Percentiles rank a stretch among this genome's conserved stretches.
phyloP scores from a whole-genome alignment of 2,113 vertebrate genomes.

The Crotalus helleri region DNA sequence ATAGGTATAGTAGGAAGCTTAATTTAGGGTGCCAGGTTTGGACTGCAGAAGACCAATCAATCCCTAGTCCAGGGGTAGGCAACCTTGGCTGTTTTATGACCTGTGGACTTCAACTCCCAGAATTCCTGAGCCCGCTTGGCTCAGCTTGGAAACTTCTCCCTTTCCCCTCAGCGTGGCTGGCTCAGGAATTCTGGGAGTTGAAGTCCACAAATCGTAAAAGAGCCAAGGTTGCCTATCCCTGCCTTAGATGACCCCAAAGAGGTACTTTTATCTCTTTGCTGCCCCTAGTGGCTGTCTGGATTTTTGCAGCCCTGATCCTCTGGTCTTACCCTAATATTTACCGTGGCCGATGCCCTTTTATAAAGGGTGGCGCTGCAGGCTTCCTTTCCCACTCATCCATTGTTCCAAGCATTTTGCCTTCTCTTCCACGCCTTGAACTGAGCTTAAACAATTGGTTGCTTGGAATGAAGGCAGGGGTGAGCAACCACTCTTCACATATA shows the following conservation, averaged over 20 bases:
- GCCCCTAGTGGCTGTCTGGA: background rate
- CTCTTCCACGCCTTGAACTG: background rate
- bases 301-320: background rate
- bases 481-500: background rate
- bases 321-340: background rate
- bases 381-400: background rate
- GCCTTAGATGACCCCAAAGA: background rate
- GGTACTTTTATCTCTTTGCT: background rate
- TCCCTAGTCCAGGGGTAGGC: background rate
- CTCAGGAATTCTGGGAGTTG: no score
- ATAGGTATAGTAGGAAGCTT: background rate
- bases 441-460: background rate
- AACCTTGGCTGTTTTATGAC: no score
- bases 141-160: no score
- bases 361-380: background rate
- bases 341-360: background rate
- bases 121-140: no score
- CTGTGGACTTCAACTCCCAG: no score
- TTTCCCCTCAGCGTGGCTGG: no score
- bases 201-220: no score
- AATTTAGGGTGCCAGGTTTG: background rate
- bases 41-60: background rate
- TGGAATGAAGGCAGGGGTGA: background rate
- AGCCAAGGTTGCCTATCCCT: no score
- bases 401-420: background rate